These are phyloP conservation scores for Apodemus agrarius DNA, from an alignment of 2,797 vertebrate genomes.

Conservation along the genomic window DNA sequence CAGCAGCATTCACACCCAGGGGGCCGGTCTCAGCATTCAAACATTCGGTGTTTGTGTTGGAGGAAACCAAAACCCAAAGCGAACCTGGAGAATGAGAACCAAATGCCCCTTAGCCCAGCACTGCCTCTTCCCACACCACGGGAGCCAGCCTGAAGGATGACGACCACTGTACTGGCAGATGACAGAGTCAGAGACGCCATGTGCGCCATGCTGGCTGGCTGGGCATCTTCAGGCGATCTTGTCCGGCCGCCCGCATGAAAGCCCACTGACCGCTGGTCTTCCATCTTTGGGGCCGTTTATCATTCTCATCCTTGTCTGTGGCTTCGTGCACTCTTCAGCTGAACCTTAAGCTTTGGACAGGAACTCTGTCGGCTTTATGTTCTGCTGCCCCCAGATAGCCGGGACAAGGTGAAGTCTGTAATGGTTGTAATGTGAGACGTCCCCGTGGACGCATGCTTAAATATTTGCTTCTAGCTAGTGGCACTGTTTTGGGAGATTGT, in stretches of 20 bases:
- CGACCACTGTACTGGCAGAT: rapidly evolving
- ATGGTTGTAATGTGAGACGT: neutral
- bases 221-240: neutral
- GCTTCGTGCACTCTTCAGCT: neutral
- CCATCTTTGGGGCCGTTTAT: neutral
- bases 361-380: neutral
- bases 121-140: neutral
- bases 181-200: neutral
- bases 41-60: conserved; percentile 76
- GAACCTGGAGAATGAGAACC: conserved; percentile 36
- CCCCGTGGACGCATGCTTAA: neutral
- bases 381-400: too few species aligned
- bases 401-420: neutral
- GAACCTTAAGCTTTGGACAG: conserved; percentile 19
- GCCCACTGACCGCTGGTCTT: too few species aligned
- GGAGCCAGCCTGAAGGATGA: neutral
- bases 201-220: neutral
- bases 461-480: neutral
- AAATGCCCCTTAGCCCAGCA: neutral
- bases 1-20: conserved; percentile 65
- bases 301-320: neutral
- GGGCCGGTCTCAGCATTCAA: conserved; percentile 45
- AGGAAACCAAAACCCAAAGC: conserved; percentile 36
- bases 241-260: neutral
- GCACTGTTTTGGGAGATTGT: neutral